Percentiles rank a stretch among this genome's conserved stretches.
Evolutionary conservation across 2,888 invertebrate species (phyloP).

Genomic region (Cordilura impudica): DNA sequence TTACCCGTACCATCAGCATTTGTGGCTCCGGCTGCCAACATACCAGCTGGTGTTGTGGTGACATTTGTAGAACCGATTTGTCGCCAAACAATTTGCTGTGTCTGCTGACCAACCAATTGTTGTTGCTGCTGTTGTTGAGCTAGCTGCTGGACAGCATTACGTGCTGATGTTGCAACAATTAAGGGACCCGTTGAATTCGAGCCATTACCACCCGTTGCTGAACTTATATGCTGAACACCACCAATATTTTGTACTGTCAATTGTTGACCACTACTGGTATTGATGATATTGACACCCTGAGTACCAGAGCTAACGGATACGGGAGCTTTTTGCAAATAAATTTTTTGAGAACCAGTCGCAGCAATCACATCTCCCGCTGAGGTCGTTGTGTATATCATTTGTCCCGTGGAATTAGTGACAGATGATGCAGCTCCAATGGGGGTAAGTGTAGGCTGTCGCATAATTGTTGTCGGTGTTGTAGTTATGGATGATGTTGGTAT

Average conservation of each 20-base stretch:
- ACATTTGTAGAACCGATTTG: slow-evolving; percentile 71
- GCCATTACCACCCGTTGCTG: slow-evolving; percentile 59
- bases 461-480: slow-evolving; percentile 63
- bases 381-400: slow-evolving; percentile 74
- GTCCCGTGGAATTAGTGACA: slow-evolving; percentile 68
- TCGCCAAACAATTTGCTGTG: slow-evolving; percentile 74
- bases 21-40: slow-evolving; percentile 64
- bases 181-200: slow-evolving; percentile 68
- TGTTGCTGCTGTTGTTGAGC: slow-evolving; percentile 68
- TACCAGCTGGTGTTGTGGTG: slow-evolving; percentile 66
- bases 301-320: slow-evolving; percentile 62
- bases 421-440: slow-evolving; percentile 68
- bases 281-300: slow-evolving; percentile 72
- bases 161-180: slow-evolving; percentile 71
- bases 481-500: slow-evolving; percentile 58
- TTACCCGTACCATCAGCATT: slow-evolving; percentile 68
- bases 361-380: slow-evolving; percentile 67
- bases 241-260: slow-evolving; percentile 73
- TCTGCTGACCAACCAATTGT: slow-evolving; percentile 66
- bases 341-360: slow-evolving; percentile 69
- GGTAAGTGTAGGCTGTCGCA: slow-evolving; percentile 69
- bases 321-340: slow-evolving; percentile 72
- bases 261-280: slow-evolving; percentile 73
- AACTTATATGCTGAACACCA: slow-evolving; percentile 66
- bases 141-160: slow-evolving; percentile 68